phyloP scores from a whole-genome alignment of 92 coral and sea anemone species.

The Pocillopora meandrina region DNA sequence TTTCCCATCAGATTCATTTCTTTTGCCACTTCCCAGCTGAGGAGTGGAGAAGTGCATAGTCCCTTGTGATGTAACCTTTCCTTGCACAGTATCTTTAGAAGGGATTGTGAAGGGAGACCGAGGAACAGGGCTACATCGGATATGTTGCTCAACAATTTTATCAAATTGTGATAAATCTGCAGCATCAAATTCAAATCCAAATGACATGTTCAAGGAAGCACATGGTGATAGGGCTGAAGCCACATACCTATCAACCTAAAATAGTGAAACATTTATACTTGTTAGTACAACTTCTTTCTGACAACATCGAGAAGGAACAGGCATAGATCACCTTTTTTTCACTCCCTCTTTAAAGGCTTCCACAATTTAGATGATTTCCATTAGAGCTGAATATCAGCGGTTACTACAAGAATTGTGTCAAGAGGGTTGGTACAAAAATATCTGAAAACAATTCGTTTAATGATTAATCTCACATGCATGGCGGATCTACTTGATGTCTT shows the following conservation, averaged over 20 bases:
- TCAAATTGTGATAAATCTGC: conserved; percentile 88
- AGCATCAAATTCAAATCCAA: conserved; percentile 96
- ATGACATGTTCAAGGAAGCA: conserved; percentile 71
- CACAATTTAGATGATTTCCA: too few relatives aligned
- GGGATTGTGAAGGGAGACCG: conserved; percentile 18
- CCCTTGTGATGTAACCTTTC: conserved; percentile 4
- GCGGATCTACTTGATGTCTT: too few relatives aligned
- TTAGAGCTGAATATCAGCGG: too few relatives aligned
- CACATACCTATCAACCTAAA: neutral
- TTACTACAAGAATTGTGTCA: too few relatives aligned
- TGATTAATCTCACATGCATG: too few relatives aligned
- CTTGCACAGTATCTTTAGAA: conserved; percentile 1
- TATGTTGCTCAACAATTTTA: conserved; percentile 68
- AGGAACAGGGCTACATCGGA: conserved; percentile 19
- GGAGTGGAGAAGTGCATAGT: conserved; percentile 12
- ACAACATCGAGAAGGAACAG: too few relatives aligned
- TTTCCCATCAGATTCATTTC: conserved; percentile 4
- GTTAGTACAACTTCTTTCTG: too few relatives aligned
- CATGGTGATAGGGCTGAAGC: conserved; percentile 23
- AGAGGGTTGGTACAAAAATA: too few relatives aligned
- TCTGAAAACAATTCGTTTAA: too few relatives aligned
- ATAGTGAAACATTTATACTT: neutral
- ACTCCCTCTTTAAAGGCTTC: too few relatives aligned
- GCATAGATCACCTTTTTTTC: too few relatives aligned
- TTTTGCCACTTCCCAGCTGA: neutral